Conservation (phyloP, 2,888 invertebrate species). For the Clepsis dumicolana region DNA sequence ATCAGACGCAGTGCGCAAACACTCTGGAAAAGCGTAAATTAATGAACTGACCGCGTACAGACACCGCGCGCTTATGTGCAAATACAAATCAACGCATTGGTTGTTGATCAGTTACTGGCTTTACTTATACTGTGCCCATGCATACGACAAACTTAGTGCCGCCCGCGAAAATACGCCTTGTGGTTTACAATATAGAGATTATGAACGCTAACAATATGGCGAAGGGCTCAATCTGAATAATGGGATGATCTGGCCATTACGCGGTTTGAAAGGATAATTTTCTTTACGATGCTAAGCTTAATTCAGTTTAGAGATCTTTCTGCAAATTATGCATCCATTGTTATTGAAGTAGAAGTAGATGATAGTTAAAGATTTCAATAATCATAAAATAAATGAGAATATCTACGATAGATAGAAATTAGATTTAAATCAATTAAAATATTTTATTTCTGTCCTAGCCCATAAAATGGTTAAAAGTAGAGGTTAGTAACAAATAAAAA, state of each 20-base stretch:
- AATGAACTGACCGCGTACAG: too few species aligned
- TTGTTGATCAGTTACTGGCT: not conserved
- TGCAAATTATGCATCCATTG: too few species aligned
- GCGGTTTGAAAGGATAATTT: slow-evolving; percentile 35
- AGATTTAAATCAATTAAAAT: too few species aligned
- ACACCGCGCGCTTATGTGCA: not conserved
- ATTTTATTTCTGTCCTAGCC: too few species aligned
- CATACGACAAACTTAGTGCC: slow-evolving; percentile 13
- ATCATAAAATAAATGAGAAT: too few species aligned
- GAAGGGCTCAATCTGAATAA: slow-evolving; percentile 32
- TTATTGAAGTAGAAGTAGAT: too few species aligned
- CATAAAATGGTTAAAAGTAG: too few species aligned
- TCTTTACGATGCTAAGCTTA: slow-evolving; percentile 3
- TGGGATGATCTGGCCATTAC: slow-evolving; percentile 34
- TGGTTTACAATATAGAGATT: not conserved
- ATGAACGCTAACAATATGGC: not conserved
- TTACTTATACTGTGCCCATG: not conserved
- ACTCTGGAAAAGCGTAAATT: not conserved
- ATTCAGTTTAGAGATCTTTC: not conserved
- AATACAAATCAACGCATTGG: not conserved
- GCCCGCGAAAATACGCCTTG: slow-evolving; percentile 15
- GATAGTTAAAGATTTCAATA: too few species aligned
- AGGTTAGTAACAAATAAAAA: too few species aligned
- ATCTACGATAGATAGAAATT: too few species aligned
- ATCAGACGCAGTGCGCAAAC: too few species aligned